Evolutionary conservation across 2,797 vertebrate species (phyloP), one percentile per base, ranked within the genome.

Genomic region (Danio kyathit): DNA sequence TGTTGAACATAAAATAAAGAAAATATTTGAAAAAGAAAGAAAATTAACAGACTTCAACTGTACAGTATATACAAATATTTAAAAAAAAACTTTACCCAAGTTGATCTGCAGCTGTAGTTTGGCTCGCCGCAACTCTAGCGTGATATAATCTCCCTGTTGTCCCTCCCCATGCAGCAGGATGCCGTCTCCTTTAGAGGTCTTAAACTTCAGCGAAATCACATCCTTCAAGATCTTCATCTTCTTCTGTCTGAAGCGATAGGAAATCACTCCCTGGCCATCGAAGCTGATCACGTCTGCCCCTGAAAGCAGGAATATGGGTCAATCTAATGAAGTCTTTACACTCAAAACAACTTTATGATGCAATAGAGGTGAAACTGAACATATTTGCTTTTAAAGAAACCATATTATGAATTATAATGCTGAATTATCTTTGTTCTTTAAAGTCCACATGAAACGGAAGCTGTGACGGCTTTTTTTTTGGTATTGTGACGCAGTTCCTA

Each of bases 261-360:
- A 95, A 82, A 99, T 91, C 71, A 97, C 93, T 19, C 95, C 95
- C 0, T 95, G 94, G 65, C 98, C 97, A 16, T 99, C 98, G 71
- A 99, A 99, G 88, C 93, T 96, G 91, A 99, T 97, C 85, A 97
- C 95, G 81, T 99, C 97, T 0, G 97, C 94, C 97, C 97, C 97
- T 98, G 89, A 65, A 74, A 0, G 21, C 16, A 65, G 7, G 14
- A 56, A 54, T 29, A 63, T 21, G 13, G 9, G n/a, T 43, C 29
- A 59, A 29, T 52, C 63, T n/a, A 43, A n/a, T 29, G 0, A 57
- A 38, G 9, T 48, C 7, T 59, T 46, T 54, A 43, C 11, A 17
- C n/a, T 46, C 43, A 29, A 72, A 43, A 3, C 61, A 65, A 65
- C 38, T 13, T 46, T 1, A 54, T 56, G 10, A 46, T 29, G 74